phyloP scores from a whole-genome alignment of 2,113 vertebrate species.

The Climacteris rufus region DNA sequence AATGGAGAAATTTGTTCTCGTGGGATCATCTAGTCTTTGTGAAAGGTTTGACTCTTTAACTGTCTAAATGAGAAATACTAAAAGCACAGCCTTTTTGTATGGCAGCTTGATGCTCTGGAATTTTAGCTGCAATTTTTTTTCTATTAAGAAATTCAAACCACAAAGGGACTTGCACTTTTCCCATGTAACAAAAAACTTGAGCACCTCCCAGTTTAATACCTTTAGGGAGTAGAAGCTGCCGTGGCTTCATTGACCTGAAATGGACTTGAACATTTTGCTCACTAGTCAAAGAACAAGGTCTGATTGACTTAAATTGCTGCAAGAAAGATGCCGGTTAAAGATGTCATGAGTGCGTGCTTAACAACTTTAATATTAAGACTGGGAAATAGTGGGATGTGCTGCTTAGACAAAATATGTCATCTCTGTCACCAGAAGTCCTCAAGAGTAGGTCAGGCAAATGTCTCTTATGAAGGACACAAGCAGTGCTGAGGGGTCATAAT shows the following conservation, averaged over 20 bases:
- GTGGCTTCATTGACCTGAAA: background rate
- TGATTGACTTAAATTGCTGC: background rate
- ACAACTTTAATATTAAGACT: background rate
- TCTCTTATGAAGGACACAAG: background rate
- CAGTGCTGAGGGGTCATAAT: background rate
- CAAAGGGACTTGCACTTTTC: background rate
- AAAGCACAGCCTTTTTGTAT: background rate
- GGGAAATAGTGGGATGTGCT: background rate
- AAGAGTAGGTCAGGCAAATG: background rate
- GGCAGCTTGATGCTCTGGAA: background rate
- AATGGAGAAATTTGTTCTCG: background rate
- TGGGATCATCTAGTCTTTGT: background rate
- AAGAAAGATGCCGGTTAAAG: background rate
- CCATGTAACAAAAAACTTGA: background rate
- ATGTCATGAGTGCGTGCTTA: background rate
- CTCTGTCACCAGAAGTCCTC: background rate
- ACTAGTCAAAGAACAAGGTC: background rate
- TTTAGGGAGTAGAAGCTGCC: background rate
- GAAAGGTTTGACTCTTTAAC: background rate
- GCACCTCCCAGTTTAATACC: background rate
- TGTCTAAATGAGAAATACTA: background rate
- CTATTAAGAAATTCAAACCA: background rate
- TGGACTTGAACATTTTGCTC: background rate
- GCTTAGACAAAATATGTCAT: background rate
- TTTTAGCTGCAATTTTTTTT: background rate